Conservation (phyloP, 2,888 invertebrate genomes). For the Drosophila neutralis region DNA sequence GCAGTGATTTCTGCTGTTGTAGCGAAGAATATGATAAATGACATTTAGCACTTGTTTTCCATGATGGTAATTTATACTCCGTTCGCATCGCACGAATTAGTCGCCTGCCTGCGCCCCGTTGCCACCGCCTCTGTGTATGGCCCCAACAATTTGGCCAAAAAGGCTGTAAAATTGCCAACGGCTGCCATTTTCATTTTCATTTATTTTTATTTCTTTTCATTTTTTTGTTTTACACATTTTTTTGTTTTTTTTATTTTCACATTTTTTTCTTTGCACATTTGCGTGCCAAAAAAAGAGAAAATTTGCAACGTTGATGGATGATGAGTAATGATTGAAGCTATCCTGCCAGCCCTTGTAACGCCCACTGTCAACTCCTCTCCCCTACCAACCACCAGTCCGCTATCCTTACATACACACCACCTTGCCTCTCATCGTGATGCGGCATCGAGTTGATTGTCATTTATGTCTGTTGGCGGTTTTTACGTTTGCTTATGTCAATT, state of each 20-base stretch:
- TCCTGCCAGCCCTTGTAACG: constrained; percentile 53
- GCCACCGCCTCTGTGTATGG: background rate
- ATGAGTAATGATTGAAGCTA: constrained; percentile 80
- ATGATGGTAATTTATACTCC: constrained; percentile 79
- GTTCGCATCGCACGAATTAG: constrained; percentile 74
- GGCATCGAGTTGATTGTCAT: constrained; percentile 70
- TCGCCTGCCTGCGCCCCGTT: constrained; percentile 37
- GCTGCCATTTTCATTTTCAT: constrained; percentile 73
- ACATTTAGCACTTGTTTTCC: constrained; percentile 81
- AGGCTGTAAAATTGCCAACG: constrained; percentile 67
- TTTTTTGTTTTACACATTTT: constrained; percentile 25
- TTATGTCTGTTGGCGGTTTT: constrained; percentile 76
- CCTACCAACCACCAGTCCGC: background rate
- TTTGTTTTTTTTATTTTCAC: constrained; percentile 29
- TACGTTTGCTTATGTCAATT: constrained; percentile 79
- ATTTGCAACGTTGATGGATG: constrained; percentile 78
- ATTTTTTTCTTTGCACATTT: constrained; percentile 61
- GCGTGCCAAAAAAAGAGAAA: constrained; percentile 62
- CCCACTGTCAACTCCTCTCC: constrained; percentile 10
- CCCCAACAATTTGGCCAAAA: constrained; percentile 53
- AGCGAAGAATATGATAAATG: constrained; percentile 78
- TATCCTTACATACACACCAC: background rate
- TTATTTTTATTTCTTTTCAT: constrained; percentile 55
- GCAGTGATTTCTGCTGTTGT: constrained; percentile 55
- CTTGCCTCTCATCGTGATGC: constrained; percentile 3